phyloP scores from a whole-genome alignment of 2,888 invertebrate species.

The Empis livida region DNA sequence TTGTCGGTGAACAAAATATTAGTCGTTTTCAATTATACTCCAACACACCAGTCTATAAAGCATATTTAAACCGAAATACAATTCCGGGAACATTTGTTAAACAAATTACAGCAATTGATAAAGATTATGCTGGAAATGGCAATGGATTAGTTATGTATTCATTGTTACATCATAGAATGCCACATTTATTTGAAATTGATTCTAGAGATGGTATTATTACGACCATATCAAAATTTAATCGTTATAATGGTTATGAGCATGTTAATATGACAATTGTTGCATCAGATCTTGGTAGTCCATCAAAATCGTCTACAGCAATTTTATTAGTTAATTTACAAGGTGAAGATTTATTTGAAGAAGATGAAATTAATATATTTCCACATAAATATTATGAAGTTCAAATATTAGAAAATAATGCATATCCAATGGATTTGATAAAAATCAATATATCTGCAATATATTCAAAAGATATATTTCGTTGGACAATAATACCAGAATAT shows the following conservation, averaged over 20 bases:
- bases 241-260: slow-evolving; percentile 33
- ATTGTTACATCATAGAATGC: slow-evolving; percentile 50
- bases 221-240: slow-evolving; percentile 46
- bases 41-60: slow-evolving; percentile 57
- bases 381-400: slow-evolving; percentile 69
- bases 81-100: slow-evolving; percentile 61
- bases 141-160: slow-evolving; percentile 73
- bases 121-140: slow-evolving; percentile 75
- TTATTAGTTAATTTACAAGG: slow-evolving; percentile 52
- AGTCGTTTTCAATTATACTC: not conserved
- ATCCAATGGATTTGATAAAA: slow-evolving; percentile 61
- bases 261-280: slow-evolving; percentile 71
- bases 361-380: slow-evolving; percentile 39
- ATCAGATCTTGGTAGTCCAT: slow-evolving; percentile 74
- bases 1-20: slow-evolving; percentile 4
- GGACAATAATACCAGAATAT: slow-evolving; percentile 48
- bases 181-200: slow-evolving; percentile 62
- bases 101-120: slow-evolving; percentile 69
- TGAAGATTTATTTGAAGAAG: slow-evolving; percentile 11
- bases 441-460: slow-evolving; percentile 61
- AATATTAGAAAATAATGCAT: slow-evolving; percentile 65
- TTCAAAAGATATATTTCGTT: slow-evolving; percentile 49
- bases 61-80: slow-evolving; percentile 59
- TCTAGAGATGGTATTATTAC: slow-evolving; percentile 74
- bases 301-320: slow-evolving; percentile 64